Percentiles rank a stretch among this genome's conserved stretches.
Conservation (phyloP, 1,140 invertebrate species). For the Temnothorax curvispinosus region DNA sequence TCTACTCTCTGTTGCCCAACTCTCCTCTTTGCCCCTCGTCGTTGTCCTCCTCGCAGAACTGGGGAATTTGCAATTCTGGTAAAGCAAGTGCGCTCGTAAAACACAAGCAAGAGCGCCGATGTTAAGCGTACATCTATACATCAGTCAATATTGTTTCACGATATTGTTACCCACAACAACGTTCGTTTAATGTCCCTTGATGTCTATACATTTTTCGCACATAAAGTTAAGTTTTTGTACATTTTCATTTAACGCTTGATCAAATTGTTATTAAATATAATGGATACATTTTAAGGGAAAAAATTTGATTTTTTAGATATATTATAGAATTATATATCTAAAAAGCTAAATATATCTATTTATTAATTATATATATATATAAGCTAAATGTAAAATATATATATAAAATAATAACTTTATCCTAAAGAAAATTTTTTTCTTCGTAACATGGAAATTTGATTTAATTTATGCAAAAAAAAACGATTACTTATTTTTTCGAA, state of each 20-base stretch:
- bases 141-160: slow-evolving; percentile 43
- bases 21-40: background rate
- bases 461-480: background rate
- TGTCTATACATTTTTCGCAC: background rate
- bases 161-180: slow-evolving; percentile 22
- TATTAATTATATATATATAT: too few species aligned
- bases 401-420: background rate
- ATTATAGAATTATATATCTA: background rate
- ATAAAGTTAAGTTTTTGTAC: background rate
- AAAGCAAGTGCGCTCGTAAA: slow-evolving; percentile 38
- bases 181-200: slow-evolving; percentile 1
- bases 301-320: background rate
- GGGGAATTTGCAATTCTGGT: slow-evolving; percentile 50
- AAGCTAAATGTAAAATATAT: too few species aligned
- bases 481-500: background rate
- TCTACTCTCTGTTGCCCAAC: background rate
- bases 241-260: background rate
- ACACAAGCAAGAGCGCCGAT: slow-evolving; percentile 24
- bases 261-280: background rate
- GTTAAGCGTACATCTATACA: slow-evolving; percentile 34
- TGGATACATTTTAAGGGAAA: background rate
- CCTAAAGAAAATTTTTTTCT: background rate
- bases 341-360: too few species aligned
- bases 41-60: background rate
- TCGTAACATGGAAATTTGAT: background rate